Evolutionary conservation across 2,888 invertebrate species (phyloP), one percentile per base, ranked within the genome.

Genomic region (Rhamnusium bicolor): DNA sequence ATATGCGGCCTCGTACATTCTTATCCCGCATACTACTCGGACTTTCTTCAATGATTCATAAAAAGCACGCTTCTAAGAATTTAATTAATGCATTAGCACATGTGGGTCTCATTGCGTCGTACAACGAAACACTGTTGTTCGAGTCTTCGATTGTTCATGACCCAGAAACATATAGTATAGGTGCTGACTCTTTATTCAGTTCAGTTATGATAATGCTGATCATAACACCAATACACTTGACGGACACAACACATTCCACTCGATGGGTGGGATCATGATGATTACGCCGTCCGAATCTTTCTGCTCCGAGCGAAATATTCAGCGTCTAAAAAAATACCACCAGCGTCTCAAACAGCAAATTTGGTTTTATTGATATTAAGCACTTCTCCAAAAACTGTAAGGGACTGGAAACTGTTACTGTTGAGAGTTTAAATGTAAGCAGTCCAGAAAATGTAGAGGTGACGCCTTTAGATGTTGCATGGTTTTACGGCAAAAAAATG

Each of bases 11-110:
- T 21, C 65, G 49, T 51, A 51, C 18, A 10, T 65, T 47, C 51
- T 49, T 65, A 65, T 65, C 65, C 2, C 65, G 51, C 1, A 58
- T 68, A 46, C 58, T 68, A 68, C 46, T 72, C 21, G 71, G 72
- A 6, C 51, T 74, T 27, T 71, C 69, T 29, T 51, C 69, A 21
- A 53, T 53, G 53, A 53, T 53, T 61, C 71, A 73, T 62, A 72
- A 69, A 72, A 75, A 75, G 61, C 70, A 72, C 24, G 75, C 70
- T 29, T 66, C 70, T 2, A 73, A 70, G 67, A 68, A 67, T 65
- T 61, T 75, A 27, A 69, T 75, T 63, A 63, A 72, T 16, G 61
- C 68, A 63, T 69, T 73, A 66, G 71, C 65, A 27, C 62, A 73
- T 69, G 61, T 71, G 60, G 71, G 69, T 51, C 61, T 73, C 46